Percentiles rank a stretch among this genome's conserved stretches.
Conservation (phyloP, 53 echinoderm and acorn worm genomes). For the Glandiceps talaboti region DNA sequence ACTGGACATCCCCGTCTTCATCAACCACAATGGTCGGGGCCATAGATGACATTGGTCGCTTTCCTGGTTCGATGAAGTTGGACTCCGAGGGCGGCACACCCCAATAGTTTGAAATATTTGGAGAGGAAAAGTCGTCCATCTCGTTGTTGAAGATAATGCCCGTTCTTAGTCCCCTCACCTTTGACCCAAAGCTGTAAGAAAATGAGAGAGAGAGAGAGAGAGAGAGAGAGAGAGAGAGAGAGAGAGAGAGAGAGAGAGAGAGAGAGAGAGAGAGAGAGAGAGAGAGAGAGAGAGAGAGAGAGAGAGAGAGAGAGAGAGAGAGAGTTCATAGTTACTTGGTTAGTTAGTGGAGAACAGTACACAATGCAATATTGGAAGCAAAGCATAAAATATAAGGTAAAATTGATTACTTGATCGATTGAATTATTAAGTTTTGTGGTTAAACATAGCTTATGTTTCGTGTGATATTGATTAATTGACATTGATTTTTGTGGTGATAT, state of each 20-base stretch:
- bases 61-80: conserved; percentile 77
- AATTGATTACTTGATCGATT: too few relatives aligned
- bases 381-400: too few relatives aligned
- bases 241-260: too few relatives aligned
- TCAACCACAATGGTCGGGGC: conserved; percentile 54
- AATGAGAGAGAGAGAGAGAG: neutral
- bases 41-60: conserved; percentile 94
- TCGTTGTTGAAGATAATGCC: conserved; percentile 92
- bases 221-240: neutral
- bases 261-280: too few relatives aligned
- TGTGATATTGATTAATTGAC: too few relatives aligned
- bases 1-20: conserved; percentile 22
- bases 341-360: neutral
- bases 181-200: conserved; percentile 64
- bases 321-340: neutral
- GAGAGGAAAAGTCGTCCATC: conserved; percentile 92
- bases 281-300: too few relatives aligned
- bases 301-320: too few relatives aligned
- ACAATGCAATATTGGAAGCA: too few relatives aligned
- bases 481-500: too few relatives aligned
- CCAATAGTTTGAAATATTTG: conserved; percentile 37
- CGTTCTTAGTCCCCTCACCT: conserved; percentile 46
- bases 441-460: too few relatives aligned
- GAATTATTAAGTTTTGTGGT: too few relatives aligned
- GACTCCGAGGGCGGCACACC: conserved; percentile 67